These are phyloP conservation scores for Molossus molossus DNA, from an alignment of 2,797 vertebrate genomes.

Conservation along the genomic window DNA sequence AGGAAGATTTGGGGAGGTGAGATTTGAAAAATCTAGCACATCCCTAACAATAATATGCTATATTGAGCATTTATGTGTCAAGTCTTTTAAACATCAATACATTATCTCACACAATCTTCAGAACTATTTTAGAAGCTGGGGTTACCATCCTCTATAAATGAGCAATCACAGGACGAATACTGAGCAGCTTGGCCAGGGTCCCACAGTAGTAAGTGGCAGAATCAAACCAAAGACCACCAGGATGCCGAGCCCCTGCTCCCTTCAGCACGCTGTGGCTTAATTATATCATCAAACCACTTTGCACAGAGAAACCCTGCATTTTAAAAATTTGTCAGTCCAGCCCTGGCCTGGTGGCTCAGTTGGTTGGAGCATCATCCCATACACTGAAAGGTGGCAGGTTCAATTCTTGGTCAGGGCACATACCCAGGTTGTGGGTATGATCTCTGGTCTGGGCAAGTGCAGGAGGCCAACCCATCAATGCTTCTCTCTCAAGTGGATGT, in stretches of 20 bases:
- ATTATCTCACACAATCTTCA: background rate
- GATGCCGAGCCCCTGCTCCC: background rate
- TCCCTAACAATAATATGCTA: background rate
- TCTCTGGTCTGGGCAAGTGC: too few relatives aligned
- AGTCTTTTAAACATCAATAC: background rate
- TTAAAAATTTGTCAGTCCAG: background rate
- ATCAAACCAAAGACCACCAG: background rate
- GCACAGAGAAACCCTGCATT: background rate
- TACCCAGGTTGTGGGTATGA: too few relatives aligned
- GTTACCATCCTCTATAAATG: background rate
- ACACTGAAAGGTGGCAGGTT: too few relatives aligned
- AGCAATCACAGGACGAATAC: background rate
- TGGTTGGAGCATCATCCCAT: too few relatives aligned
- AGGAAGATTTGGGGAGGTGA: background rate
- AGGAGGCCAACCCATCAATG: too few relatives aligned
- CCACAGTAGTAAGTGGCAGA: background rate
- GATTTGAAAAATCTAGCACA: background rate
- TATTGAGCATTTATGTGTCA: background rate
- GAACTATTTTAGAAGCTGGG: background rate
- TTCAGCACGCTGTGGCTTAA: background rate
- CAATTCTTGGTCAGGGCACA: too few relatives aligned
- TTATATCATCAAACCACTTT: background rate
- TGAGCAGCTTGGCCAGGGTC: background rate
- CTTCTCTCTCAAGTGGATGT: too few relatives aligned
- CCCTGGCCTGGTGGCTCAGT: too few relatives aligned